These are phyloP conservation scores for Thrips palmi DNA, from an alignment of 1,140 invertebrate species.

Conservation along the genomic window DNA sequence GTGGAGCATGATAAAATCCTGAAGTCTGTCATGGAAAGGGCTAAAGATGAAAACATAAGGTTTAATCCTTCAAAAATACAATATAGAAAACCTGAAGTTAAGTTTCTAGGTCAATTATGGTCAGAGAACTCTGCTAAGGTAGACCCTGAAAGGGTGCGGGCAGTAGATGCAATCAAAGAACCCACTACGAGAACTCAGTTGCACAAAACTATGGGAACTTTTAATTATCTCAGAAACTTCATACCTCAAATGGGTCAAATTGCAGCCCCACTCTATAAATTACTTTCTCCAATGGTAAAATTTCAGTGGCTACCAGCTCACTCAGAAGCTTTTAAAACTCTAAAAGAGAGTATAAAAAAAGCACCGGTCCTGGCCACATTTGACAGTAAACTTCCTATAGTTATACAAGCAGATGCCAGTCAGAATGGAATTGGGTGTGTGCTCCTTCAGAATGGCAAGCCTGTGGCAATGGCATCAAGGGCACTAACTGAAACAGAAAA, in stretches of 20 bases:
- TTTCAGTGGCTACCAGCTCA: slow-evolving; percentile 17
- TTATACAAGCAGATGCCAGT: slow-evolving; percentile 18
- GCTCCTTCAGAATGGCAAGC: slow-evolving; percentile 16
- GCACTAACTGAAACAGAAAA: slow-evolving; percentile 19
- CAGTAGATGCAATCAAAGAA: slow-evolving; percentile 18
- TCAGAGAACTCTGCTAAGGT: slow-evolving; percentile 19
- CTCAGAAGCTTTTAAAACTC: slow-evolving; percentile 15
- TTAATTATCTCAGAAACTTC: slow-evolving; percentile 22
- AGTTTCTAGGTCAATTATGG: slow-evolving; percentile 23
- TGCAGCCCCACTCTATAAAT: slow-evolving; percentile 15
- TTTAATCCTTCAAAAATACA: slow-evolving; percentile 22
- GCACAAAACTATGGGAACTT: slow-evolving; percentile 22
- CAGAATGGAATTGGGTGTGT: slow-evolving; percentile 17
- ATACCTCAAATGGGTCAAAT: slow-evolving; percentile 17
- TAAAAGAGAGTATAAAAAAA: slow-evolving; percentile 17
- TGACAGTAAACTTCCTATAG: slow-evolving; percentile 13
- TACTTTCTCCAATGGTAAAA: slow-evolving; percentile 17
- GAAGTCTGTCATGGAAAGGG: too few relatives aligned
- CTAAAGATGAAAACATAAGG: too few relatives aligned
- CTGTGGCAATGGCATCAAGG: slow-evolving; percentile 20
- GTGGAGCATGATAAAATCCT: too few relatives aligned
- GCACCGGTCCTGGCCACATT: slow-evolving; percentile 17
- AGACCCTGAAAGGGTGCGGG: slow-evolving; percentile 19
- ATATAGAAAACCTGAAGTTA: slow-evolving; percentile 19
- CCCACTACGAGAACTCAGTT: slow-evolving; percentile 22